Base-by-base conservation (phyloP, 2,113 vertebrate genomes). In the Lethenteron reissneri region DNA sequence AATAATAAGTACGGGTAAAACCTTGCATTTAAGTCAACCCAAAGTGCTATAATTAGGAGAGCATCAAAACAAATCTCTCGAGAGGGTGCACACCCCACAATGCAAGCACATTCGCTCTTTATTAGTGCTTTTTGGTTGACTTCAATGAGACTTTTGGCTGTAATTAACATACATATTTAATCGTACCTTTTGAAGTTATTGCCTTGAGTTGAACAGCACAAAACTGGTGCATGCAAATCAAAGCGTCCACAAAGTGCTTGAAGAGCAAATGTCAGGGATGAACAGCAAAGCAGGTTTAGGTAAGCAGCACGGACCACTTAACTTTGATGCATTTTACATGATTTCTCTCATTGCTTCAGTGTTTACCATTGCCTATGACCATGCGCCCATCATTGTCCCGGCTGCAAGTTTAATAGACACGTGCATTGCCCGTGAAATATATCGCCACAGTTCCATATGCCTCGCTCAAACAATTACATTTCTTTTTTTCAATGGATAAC, bases 151-250 rank as follows among this genome's bases (percentile, higher is more conserved):
- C 60, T 64, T 64, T 64, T 64, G 60, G 14, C 60, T 19, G 60
- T 64, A 64, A 64, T 64, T 64, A 64, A 64, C 60, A 64, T 64
- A 64, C 60, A 64, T 64, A 64, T 64, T 64, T 64, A 64, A 64
- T 64, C 60, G 17, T 15, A 64, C 60, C 60, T 64, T 64, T 19
- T 64, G 60, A 64, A 64, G 60, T 64, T 19, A 15, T 64, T 64
- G 14, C 60, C 60, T 64, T 64, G 60, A 64, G 60, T 64, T 64
- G 60, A 64, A 64, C 17, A 64, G 17, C 60, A 64, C 60, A 64
- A 19, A 64, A 64, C 14, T 19, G 60, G 17, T 64, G 60, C 14
- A 64, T 64, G 17, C 14, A 64, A 64, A 64, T 64, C 60, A 64
- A 64, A 64, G 60, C 17, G 14, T 15, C 17, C 60, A 64, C 60